Evolutionary conservation across 2,113 vertebrate genomes (phyloP).

Genomic region (Rattus rattus): DNA sequence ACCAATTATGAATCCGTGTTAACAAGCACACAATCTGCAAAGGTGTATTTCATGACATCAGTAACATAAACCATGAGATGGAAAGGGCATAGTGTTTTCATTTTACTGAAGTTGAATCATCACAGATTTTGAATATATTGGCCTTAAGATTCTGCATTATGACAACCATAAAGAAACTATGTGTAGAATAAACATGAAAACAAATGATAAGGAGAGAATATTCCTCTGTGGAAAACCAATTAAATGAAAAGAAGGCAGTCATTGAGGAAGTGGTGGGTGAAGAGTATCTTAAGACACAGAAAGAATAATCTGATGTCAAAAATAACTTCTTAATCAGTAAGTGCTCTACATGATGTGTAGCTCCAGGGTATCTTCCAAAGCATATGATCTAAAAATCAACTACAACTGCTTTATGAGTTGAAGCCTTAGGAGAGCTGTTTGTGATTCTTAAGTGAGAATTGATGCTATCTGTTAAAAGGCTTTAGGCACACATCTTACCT

Average conservation of each 20-base stretch:
- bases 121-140: not conserved
- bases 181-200: not conserved
- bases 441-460: not conserved
- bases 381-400: not conserved
- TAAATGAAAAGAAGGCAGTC: not conserved
- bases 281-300: not conserved
- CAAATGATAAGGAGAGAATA: not conserved
- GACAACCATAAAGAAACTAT: not conserved
- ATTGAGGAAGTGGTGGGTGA: not conserved
- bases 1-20: not conserved
- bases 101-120: not conserved
- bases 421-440: not conserved
- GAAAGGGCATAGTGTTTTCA: not conserved
- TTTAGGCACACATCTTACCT: not conserved
- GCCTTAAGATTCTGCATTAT: not conserved
- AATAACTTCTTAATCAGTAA: not conserved
- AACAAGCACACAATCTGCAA: not conserved
- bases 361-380: not conserved
- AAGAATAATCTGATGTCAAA: not conserved
- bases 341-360: no score
- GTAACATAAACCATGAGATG: not conserved
- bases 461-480: not conserved
- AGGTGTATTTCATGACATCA: not conserved
- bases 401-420: not conserved
- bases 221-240: not conserved